Conservation (phyloP, 2,797 vertebrate species). For the Sebastes oblongus region DNA sequence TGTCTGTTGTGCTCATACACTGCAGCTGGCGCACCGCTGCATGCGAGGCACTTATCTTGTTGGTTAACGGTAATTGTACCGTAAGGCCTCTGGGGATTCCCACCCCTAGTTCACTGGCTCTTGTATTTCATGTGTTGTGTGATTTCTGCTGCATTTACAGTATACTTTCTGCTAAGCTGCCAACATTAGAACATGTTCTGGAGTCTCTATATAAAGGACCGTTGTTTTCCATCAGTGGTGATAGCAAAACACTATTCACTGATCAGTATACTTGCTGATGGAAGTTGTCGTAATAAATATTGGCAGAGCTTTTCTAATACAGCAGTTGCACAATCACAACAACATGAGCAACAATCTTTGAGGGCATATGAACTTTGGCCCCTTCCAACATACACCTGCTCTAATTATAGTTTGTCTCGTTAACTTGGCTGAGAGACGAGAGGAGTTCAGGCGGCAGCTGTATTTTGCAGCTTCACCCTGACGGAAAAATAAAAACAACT, state of each 20-base stretch:
- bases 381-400: not conserved
- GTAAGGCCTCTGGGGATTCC: no score
- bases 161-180: not conserved
- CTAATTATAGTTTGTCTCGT: not conserved
- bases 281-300: not conserved
- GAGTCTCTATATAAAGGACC: not conserved
- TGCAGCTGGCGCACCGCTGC: no score
- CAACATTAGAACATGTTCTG: no score
- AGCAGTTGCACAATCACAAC: not conserved
- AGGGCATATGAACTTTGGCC: constrained; percentile 16
- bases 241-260: not conserved
- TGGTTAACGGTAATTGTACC: no score
- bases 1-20: no score
- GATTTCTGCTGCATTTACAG: not conserved
- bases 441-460: not conserved
- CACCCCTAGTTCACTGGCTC: not conserved
- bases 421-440: not conserved
- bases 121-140: not conserved
- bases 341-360: not conserved
- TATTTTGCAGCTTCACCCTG: not conserved
- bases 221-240: not conserved
- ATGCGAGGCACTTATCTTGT: no score
- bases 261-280: not conserved
- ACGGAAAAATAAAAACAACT: not conserved
- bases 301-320: not conserved